Evolutionary conservation across 2,113 vertebrate genomes (phyloP), one percentile per base, ranked within the genome.

Genomic region (Rissa tridactyla): DNA sequence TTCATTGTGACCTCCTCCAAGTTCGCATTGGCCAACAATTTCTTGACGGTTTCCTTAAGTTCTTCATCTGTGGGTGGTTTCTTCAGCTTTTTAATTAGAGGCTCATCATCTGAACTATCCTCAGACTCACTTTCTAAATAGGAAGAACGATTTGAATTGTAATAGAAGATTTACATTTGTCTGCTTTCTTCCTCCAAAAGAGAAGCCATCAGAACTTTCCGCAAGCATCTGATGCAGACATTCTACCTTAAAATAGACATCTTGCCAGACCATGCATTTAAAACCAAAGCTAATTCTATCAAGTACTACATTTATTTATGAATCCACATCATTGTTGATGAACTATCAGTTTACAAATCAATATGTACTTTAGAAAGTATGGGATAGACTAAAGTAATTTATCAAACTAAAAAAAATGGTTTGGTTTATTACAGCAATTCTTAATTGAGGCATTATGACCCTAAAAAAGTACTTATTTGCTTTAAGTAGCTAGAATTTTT

Each of bases 1-100:
- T 99, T 99, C 99, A 99, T 99, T 86, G 99, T 99, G 92, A 99
- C 99, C 97, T 99, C 99, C 95, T 99, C 99, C 97, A 99, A 97
- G 95, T 99, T 98, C 71, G 98, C 99, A 92, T 98, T 98, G 85
- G 99, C 98, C 97, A 99, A 96, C 34, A 99, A 98, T 46, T 97
- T 98, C 96, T 98, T 98, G 60, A 99, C 98, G 15, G 99, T 99
- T 96, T 98, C 98, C 96, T 98, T 98, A 94, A 99, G 95, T 82
- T 99, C 98, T 90, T 99, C 98, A 96, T 99, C 98, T 8, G 98
- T 99, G 46, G 99, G 99, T 27, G 98, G 96, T 82, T 98, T 99
- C 96, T 99, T 99, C 49, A 99, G 62, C 96, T 99, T 99, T 96
- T 98, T 99, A 97, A 99, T 99, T 94, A 99, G 98, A 46, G 99